Evolutionary conservation across 2,888 invertebrate genomes (phyloP).

Genomic region (Meghimatium bilineatum): DNA sequence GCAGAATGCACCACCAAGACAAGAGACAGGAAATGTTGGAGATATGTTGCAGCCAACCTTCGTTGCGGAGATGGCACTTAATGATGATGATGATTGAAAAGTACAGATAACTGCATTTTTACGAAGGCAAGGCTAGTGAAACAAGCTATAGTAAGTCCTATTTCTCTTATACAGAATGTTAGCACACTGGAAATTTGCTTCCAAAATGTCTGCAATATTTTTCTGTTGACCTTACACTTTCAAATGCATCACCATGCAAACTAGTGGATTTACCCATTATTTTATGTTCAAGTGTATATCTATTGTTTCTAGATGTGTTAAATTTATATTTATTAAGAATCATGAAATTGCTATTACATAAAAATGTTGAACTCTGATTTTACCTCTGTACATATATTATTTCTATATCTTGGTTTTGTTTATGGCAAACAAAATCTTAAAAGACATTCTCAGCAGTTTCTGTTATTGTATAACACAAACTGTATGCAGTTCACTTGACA

Average conservation of each 20-base stretch:
- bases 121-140: neutral
- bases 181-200: neutral
- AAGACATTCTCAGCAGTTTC: neutral
- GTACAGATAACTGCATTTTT: neutral
- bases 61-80: too few species aligned
- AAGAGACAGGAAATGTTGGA: too few species aligned
- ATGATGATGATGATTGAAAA: too few species aligned
- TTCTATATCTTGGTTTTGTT: neutral
- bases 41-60: too few species aligned
- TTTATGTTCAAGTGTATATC: neutral
- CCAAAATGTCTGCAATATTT: constrained; percentile 1
- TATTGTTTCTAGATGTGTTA: neutral
- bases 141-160: neutral
- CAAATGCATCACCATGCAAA: constrained; percentile 1
- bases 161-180: neutral
- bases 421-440: neutral
- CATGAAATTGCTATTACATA: neutral
- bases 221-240: neutral
- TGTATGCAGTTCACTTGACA: neutral
- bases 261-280: too few species aligned
- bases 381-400: neutral
- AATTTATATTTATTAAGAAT: neutral
- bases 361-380: neutral
- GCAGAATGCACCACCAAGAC: too few species aligned
- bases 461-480: neutral